phyloP scores from a whole-genome alignment of 2,888 invertebrate genomes.

The Bellardia bayeri region DNA sequence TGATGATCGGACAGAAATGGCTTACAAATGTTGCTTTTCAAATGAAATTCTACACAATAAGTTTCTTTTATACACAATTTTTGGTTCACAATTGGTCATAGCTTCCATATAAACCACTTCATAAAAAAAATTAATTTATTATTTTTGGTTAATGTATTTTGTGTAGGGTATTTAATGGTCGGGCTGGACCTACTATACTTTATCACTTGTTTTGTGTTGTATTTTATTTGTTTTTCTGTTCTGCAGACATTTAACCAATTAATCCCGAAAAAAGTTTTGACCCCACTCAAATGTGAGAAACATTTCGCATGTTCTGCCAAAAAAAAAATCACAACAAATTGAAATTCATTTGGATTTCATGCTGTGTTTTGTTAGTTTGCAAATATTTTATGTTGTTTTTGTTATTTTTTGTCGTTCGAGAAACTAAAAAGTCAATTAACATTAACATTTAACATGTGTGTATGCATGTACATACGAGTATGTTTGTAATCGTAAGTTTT shows the following conservation, averaged over 20 bases:
- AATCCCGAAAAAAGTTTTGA: slow-evolving; percentile 31
- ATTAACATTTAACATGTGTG: background rate
- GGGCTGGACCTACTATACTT: too few species aligned
- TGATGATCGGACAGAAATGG: too few species aligned
- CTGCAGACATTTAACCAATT: slow-evolving; percentile 21
- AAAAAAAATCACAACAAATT: slow-evolving; percentile 68
- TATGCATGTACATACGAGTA: background rate
- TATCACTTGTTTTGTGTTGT: background rate
- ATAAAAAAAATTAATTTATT: too few species aligned
- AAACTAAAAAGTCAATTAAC: slow-evolving; percentile 50
- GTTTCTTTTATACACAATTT: too few species aligned
- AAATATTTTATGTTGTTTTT: background rate
- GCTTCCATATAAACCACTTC: too few species aligned
- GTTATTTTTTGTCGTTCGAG: background rate
- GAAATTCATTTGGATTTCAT: slow-evolving; percentile 45
- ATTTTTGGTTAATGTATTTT: too few species aligned
- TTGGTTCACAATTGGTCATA: too few species aligned
- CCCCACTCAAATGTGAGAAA: slow-evolving; percentile 46
- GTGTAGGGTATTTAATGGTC: too few species aligned
- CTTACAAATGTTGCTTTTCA: too few species aligned
- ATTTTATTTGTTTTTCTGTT: slow-evolving; percentile 18
- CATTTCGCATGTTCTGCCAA: slow-evolving; percentile 74
- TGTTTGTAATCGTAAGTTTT: too few species aligned
- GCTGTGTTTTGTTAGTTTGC: background rate
- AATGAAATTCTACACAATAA: too few species aligned